Conservation (phyloP, 2,797 vertebrate genomes). For the Buphagus erythrorhynchus region DNA sequence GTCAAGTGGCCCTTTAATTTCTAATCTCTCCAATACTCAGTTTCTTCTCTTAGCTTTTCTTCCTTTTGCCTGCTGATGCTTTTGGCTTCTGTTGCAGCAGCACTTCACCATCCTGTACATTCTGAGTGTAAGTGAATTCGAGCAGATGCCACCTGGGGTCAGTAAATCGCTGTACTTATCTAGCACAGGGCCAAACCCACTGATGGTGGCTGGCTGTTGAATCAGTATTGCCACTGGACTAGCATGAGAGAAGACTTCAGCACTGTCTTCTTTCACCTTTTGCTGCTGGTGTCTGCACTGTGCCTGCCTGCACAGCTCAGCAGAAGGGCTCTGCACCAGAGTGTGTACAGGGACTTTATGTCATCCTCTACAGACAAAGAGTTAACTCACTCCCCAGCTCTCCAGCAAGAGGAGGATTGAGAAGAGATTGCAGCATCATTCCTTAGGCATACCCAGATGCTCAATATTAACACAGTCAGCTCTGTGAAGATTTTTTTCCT, state of each 20-base stretch:
- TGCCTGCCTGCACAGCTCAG: background rate
- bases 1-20: background rate
- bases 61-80: background rate
- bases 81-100: background rate
- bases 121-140: accelerated
- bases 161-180: background rate
- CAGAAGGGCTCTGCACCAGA: background rate
- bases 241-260: background rate
- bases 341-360: accelerated
- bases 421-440: background rate
- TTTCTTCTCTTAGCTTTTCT: background rate
- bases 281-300: background rate
- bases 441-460: conserved; percentile 24
- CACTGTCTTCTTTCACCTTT: background rate
- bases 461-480: background rate
- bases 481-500: conserved; percentile 3
- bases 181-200: background rate
- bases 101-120: background rate
- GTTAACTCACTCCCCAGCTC: background rate
- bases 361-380: background rate
- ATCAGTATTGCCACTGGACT: too few species aligned
- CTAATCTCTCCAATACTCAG: background rate
- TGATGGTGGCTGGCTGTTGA: background rate
- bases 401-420: background rate
- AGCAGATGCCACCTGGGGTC: background rate